These are phyloP conservation scores for Campodea augens DNA, from an alignment of 1,140 invertebrate species.

Conservation along the genomic window DNA sequence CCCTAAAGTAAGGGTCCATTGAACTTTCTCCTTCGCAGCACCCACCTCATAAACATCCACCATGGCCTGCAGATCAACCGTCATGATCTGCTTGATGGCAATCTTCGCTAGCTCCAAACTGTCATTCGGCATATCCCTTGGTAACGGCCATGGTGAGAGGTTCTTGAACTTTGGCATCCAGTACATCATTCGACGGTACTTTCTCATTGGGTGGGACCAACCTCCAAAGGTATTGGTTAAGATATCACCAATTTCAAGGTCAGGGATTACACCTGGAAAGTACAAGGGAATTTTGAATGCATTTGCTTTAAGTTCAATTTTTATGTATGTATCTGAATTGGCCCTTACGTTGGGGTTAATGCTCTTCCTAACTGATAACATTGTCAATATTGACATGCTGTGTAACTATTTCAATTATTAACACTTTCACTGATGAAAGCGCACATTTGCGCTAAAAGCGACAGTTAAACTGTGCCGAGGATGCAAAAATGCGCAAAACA, in stretches of 20 bases:
- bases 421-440: too few relatives aligned
- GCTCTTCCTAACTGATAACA: too few relatives aligned
- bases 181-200: conserved; percentile 83
- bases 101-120: conserved; percentile 60
- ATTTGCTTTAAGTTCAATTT: too few relatives aligned
- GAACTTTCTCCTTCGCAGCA: conserved; percentile 2
- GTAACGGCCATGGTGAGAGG: conserved; percentile 70
- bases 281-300: too few relatives aligned
- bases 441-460: too few relatives aligned
- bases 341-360: too few relatives aligned
- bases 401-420: too few relatives aligned
- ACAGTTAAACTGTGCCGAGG: too few relatives aligned
- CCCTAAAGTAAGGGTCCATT: too few relatives aligned
- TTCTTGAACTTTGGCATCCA: conserved; percentile 97
- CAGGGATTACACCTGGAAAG: conserved; percentile 79
- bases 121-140: conserved; percentile 49
- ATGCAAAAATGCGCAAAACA: too few relatives aligned
- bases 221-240: conserved; percentile 67
- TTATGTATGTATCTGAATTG: too few relatives aligned
- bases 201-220: conserved; percentile 52
- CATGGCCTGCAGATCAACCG: conserved; percentile 56
- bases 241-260: conserved; percentile 65
- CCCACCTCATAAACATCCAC: conserved; percentile 46
- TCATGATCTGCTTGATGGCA: conserved; percentile 67
- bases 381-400: too few relatives aligned